Evolutionary conservation across 2,797 vertebrate species (phyloP), one percentile per base, ranked within the genome.

Genomic region (Sarcoramphus papa): DNA sequence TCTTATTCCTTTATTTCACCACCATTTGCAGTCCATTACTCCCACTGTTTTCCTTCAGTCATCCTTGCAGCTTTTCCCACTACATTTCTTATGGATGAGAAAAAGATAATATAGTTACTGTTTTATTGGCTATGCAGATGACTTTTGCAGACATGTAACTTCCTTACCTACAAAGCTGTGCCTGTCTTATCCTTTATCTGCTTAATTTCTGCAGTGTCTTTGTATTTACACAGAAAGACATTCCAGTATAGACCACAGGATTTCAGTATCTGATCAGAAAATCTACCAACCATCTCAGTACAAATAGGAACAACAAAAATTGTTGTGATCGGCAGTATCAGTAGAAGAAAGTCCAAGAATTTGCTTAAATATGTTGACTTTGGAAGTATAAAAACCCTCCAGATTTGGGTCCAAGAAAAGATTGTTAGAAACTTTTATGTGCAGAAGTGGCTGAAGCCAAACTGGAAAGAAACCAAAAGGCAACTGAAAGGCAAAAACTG

Each of bases 401-500:
- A 68, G 51, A 78, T 88, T 80, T 84, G 43, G 14, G 73, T 91
- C 89, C 92, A 95, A 85, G 78, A 88, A 90, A 93, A 93, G 82
- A 56, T 69, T 90, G 47, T 75, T 93, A 88, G 76, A 90, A 95
- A 92, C 68, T 91, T 96, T 91, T 84, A 72, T 86, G 65, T 60
- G 69, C 23, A 84, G 65, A 85, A 90, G 41, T 64, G 40, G 14
- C 84, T 84, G 93, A 93, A 90, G 87, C 81, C 93, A 95, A 93
- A 77, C 72, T 95, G 92, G 92, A 95, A 94, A 50, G 81, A 89
- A 92, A 83, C 81, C 94, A 97, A 85, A 91, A 93, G 65, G 68
- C 90, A 96, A 95, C 60, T 75, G 86, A 92, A 97, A 97, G 74
- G 73, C 85, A 95, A 91, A 95, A 95, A 76, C 57, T 45, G 54